Base-by-base conservation (phyloP, 2,888 invertebrate species). In the Trichopria drosophilae region DNA sequence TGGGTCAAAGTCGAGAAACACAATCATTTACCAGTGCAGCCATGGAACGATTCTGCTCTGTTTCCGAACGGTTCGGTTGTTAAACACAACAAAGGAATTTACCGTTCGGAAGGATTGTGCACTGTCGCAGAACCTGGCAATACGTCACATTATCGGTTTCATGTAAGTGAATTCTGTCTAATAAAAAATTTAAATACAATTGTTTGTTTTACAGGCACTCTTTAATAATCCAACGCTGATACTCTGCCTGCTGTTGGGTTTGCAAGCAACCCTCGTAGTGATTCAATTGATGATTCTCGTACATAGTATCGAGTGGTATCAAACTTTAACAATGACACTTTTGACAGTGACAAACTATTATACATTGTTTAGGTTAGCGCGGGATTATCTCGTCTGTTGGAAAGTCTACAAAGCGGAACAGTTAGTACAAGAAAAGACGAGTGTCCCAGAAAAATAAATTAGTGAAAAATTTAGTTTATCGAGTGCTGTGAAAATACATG, bases 41-140 rank as follows among this genome's bases (percentile, higher is more conserved):
- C 68, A 48, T 84, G 84, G 84, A 80, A 79, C 37, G 82, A 83
- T 51, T 66, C 79, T 16, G 80, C 83, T 37, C 76, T 90, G 35
- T 95, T 90, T 86, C 82, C 85, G 16, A 82, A 84, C 60, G 90
- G 90, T 12, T 84, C 88, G 4, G 78, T 89, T 44, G 84, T 90
- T 1, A 86, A 86, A 63, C 82, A 85, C 68, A 84, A 82, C 39
- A 84, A 86, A 44, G 86, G 86, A 44, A 72, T 87, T 26, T 93
- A 87, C 76, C 81, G 85, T 59, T 90, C 92, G 0, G 83, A 83
- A 66, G 86, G 91, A 2, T 81, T 87, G 31, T 84, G 86, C 13
- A 93, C 93, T 53, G 89, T 91, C 12, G 95, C 96, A 0, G 86
- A 89, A 67, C 97, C 97, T 1, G 90, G 88, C 10, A 89, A 90